Conservation (phyloP, 2,888 invertebrate genomes). For the Flabesymbios commensalis region DNA sequence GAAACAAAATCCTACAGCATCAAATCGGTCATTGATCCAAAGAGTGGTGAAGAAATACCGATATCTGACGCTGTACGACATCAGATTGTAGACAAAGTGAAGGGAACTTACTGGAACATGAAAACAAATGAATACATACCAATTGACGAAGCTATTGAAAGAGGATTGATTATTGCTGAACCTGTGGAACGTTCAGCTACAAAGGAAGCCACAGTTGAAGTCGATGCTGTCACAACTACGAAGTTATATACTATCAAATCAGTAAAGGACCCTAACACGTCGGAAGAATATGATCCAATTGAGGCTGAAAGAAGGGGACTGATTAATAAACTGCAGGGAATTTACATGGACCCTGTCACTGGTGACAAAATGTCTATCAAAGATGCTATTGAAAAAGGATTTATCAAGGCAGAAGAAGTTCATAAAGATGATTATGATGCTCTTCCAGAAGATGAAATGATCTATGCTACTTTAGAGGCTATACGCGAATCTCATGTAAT, state of each 20-base stretch:
- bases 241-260: conserved; percentile 32
- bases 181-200: conserved; percentile 23
- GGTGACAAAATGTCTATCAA: conserved; percentile 74
- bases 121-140: conserved; percentile 77
- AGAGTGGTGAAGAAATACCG: conserved; percentile 75
- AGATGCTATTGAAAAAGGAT: conserved; percentile 31
- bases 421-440: conserved; percentile 37
- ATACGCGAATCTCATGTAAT: conserved; percentile 17
- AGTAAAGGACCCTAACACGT: conserved; percentile 32
- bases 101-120: conserved; percentile 69
- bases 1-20: conserved; percentile 43
- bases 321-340: conserved; percentile 36
- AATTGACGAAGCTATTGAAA: conserved; percentile 80
- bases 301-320: conserved; percentile 38
- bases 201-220: conserved; percentile 30
- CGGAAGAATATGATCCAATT: conserved; percentile 27
- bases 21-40: conserved; percentile 72
- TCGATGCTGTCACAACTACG: conserved; percentile 20
- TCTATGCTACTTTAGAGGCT: conserved; percentile 36
- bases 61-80: conserved; percentile 82
- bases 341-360: conserved; percentile 70
- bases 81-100: conserved; percentile 82
- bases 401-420: conserved; percentile 31
- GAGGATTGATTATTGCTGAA: conserved; percentile 70
- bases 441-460: conserved; percentile 42